phyloP scores from a whole-genome alignment of 1,140 invertebrate genomes.

The Danaus melanippus region DNA sequence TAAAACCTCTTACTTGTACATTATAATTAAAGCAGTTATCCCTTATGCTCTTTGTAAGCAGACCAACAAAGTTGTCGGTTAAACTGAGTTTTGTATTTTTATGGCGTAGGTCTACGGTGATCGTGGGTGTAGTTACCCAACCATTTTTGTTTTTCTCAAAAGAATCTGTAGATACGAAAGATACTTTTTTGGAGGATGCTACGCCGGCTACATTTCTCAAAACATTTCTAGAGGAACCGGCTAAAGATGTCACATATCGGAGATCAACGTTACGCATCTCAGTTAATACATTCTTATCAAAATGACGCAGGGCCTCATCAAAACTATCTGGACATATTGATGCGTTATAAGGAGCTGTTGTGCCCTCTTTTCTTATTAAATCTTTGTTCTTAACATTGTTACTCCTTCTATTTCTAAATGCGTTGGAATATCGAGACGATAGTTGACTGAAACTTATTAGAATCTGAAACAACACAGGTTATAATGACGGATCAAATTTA shows the following conservation, averaged over 20 bases:
- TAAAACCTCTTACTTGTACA: slow-evolving; percentile 78
- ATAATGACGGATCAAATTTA: slow-evolving; percentile 44
- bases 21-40: slow-evolving; percentile 61
- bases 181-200: slow-evolving; percentile 47
- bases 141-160: slow-evolving; percentile 65
- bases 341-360: slow-evolving; percentile 34
- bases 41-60: slow-evolving; percentile 35
- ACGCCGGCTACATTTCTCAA: slow-evolving; percentile 23
- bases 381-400: slow-evolving; percentile 46
- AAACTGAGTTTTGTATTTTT: slow-evolving; percentile 40
- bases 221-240: slow-evolving; percentile 21
- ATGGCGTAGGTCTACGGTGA: slow-evolving; percentile 37
- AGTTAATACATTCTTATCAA: slow-evolving; percentile 58
- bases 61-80: slow-evolving; percentile 51
- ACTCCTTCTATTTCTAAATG: slow-evolving; percentile 64
- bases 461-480: slow-evolving; percentile 66
- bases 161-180: slow-evolving; percentile 50
- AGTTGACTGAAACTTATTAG: slow-evolving; percentile 68
- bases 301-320: slow-evolving; percentile 52
- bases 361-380: slow-evolving; percentile 44
- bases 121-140: slow-evolving; percentile 35
- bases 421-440: slow-evolving; percentile 57
- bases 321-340: slow-evolving; percentile 56
- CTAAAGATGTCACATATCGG: slow-evolving; percentile 31
- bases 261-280: slow-evolving; percentile 55